A percentile compares a stretch with the other conserved stretches of the same genome.
Evolutionary conservation across 2,113 vertebrate genomes (phyloP).

Genomic region (Hylia prasina): DNA sequence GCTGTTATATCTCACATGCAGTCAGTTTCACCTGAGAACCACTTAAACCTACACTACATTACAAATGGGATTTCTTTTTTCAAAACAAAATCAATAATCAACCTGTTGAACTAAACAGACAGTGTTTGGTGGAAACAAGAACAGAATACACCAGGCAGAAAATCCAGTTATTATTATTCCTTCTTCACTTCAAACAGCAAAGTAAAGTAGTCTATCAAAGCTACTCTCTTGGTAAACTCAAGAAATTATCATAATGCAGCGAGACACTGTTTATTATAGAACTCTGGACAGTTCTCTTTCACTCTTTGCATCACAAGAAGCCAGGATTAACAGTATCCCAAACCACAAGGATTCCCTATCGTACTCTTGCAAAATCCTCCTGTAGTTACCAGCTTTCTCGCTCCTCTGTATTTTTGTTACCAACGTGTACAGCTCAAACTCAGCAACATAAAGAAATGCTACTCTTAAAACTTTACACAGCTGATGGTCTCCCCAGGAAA

Average conservation of each 20-base stretch:
- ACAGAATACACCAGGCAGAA: neutral
- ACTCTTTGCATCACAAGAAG: neutral
- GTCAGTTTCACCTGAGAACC: neutral
- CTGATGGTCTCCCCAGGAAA: neutral
- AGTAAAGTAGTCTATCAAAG: neutral
- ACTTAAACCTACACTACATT: neutral
- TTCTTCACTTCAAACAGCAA: neutral
- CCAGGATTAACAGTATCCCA: neutral
- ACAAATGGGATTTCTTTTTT: neutral
- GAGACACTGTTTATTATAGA: neutral
- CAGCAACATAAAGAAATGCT: neutral
- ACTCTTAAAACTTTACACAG: neutral
- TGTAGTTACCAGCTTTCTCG: neutral
- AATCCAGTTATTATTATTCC: neutral
- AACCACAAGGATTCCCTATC: neutral
- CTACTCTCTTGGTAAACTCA: neutral
- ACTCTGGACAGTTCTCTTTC: neutral
- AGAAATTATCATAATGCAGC: neutral
- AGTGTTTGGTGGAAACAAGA: neutral
- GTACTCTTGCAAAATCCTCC: neutral
- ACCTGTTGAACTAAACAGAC: neutral
- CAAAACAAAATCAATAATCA: neutral
- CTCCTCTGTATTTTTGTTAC: neutral
- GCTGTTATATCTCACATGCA: neutral
- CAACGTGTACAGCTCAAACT: neutral